Evolutionary conservation across 2,113 vertebrate species (phyloP).

Genomic region (Mustela lutreola): DNA sequence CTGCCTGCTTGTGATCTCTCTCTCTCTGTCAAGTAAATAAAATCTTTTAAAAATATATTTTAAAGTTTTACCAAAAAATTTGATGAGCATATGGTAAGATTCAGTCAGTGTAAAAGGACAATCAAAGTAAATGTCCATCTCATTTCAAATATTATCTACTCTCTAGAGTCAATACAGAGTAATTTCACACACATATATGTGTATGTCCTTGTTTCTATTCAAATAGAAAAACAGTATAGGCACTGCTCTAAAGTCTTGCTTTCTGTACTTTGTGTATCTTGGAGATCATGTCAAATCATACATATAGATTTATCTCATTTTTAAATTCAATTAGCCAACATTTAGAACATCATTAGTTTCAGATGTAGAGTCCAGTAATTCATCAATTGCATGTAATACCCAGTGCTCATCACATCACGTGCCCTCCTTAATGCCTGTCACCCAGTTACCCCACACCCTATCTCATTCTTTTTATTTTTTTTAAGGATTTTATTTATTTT

Average conservation of each 20-base stretch:
- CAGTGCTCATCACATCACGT: no score
- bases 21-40: no score
- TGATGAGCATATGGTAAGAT: neutral
- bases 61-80: neutral
- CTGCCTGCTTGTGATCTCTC: no score
- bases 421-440: no score
- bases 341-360: no score
- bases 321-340: no score
- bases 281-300: neutral
- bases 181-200: neutral
- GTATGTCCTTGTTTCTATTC: neutral
- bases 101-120: neutral
- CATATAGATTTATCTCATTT: neutral
- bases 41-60: neutral
- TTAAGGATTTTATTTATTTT: neutral
- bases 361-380: no score
- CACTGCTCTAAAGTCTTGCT: neutral
- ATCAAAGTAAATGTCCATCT: neutral
- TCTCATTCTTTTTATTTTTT: neutral
- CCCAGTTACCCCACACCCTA: no score
- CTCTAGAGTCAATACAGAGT: neutral
- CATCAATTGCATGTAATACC: no score
- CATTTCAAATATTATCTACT: neutral
- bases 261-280: neutral
- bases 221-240: neutral